Percentiles rank a stretch among this genome's conserved stretches.
Conservation (phyloP, 2,888 invertebrate genomes). For the Palloptera scutellata region DNA sequence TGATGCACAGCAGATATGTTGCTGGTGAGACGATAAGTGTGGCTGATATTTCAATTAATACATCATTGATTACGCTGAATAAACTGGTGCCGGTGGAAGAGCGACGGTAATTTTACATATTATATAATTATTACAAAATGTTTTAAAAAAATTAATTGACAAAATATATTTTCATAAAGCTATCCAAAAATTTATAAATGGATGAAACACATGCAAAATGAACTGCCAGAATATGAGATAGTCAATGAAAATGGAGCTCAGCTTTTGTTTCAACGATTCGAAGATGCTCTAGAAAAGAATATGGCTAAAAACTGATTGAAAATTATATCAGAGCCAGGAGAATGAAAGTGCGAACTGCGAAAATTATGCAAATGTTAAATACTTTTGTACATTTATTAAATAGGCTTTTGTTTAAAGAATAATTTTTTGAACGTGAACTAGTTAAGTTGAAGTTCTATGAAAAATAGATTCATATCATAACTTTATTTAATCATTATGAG, state of each 20-base stretch:
- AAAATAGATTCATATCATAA: too few species aligned
- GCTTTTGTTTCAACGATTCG: constrained; percentile 20
- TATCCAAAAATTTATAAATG: constrained; percentile 41
- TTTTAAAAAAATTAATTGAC: neutral
- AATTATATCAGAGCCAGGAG: too few species aligned
- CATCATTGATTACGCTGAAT: constrained; percentile 52
- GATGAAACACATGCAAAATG: constrained; percentile 38
- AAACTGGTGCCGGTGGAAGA: constrained; percentile 48
- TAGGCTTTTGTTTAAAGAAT: too few species aligned
- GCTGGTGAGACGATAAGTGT: constrained; percentile 40
- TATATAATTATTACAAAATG: neutral
- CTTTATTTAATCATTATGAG: too few species aligned
- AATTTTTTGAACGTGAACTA: too few species aligned
- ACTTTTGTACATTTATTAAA: too few species aligned
- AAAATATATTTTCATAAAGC: constrained; percentile 16
- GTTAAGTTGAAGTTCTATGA: too few species aligned
- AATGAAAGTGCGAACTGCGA: too few species aligned
- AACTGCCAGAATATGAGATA: constrained; percentile 41
- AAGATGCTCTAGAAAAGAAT: constrained; percentile 29
- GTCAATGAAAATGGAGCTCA: constrained; percentile 39
- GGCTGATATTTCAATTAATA: constrained; percentile 64
- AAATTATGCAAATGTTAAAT: too few species aligned
- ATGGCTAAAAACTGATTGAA: constrained; percentile 19
- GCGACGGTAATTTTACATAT: constrained; percentile 22
- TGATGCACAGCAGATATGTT: constrained; percentile 43